Percentiles rank a stretch among this genome's conserved stretches.
phyloP scores from a whole-genome alignment of 2,113 vertebrate genomes.

The Marcusenius ussheri region DNA sequence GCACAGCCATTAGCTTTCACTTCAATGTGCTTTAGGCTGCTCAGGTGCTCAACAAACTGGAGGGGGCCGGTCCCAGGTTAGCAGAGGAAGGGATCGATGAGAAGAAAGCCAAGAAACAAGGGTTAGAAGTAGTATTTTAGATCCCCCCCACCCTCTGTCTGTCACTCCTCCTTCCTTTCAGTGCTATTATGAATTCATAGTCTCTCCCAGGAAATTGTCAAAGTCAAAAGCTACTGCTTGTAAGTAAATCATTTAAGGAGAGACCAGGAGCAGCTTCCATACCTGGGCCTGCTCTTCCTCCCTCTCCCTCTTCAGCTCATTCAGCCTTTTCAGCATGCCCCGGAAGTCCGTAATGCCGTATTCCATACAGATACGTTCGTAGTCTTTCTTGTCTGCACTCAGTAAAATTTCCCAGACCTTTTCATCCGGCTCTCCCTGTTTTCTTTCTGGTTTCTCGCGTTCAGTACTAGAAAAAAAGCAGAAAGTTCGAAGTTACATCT shows the following conservation, averaged over 20 bases:
- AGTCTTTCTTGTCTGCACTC: constrained; percentile 72
- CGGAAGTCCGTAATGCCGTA: constrained; percentile 76
- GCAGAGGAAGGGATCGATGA: neutral
- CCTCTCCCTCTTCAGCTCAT: constrained; percentile 58
- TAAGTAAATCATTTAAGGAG: neutral
- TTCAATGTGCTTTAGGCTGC: constrained; percentile 65
- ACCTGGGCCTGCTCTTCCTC: constrained; percentile 66
- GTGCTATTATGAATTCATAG: neutral
- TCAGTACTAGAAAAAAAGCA: constrained; percentile 33
- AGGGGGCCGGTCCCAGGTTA: neutral
- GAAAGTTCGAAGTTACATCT: neutral
- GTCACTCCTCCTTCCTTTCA: neutral
- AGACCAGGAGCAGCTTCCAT: neutral
- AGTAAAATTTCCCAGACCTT: constrained; percentile 75
- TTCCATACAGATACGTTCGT: constrained; percentile 71
- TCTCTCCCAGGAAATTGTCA: neutral
- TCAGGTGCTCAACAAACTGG: constrained; percentile 63
- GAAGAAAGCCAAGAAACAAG: neutral
- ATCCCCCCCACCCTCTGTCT: neutral
- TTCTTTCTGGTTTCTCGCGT: constrained; percentile 26
- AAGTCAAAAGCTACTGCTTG: neutral
- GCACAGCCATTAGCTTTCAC: constrained; percentile 60
- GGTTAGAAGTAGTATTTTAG: neutral
- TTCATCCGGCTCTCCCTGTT: constrained; percentile 55
- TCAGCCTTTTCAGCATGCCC: constrained; percentile 75